Evolutionary conservation across 2,888 invertebrate species (phyloP).

Genomic region (Scaptomyza caliginosa): DNA sequence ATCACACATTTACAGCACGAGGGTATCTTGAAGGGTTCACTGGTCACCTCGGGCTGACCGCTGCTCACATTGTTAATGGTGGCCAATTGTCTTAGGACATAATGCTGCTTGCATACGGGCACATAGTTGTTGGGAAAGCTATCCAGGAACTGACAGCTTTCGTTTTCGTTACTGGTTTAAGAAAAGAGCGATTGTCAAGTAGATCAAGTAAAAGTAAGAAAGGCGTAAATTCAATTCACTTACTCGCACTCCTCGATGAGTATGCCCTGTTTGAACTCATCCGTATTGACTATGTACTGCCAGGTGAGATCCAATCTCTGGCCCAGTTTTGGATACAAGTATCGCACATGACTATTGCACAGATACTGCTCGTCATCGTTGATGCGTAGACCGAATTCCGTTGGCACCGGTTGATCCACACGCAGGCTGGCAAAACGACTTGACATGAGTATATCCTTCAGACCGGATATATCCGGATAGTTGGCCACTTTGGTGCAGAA

Average conservation of each 20-base stretch:
- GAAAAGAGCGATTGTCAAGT: not conserved
- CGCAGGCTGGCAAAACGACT: slow-evolving; percentile 79
- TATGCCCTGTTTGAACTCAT: slow-evolving; percentile 88
- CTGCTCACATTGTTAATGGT: slow-evolving; percentile 84
- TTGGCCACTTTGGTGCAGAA: slow-evolving; percentile 84
- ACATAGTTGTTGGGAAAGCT: slow-evolving; percentile 62
- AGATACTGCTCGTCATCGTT: slow-evolving; percentile 84
- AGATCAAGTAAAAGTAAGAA: not conserved
- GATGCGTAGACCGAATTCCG: slow-evolving; percentile 85
- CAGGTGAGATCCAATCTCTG: slow-evolving; percentile 87
- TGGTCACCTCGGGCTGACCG: slow-evolving; percentile 81
- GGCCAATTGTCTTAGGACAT: slow-evolving; percentile 83
- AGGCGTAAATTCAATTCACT: slow-evolving; percentile 81
- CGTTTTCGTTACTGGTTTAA: slow-evolving; percentile 81
- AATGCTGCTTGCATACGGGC: slow-evolving; percentile 61
- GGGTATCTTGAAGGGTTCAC: slow-evolving; percentile 87
- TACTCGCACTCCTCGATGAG: slow-evolving; percentile 90
- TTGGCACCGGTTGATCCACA: slow-evolving; percentile 82
- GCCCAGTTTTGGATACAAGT: slow-evolving; percentile 87
- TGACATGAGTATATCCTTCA: slow-evolving; percentile 74
- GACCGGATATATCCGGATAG: slow-evolving; percentile 83
- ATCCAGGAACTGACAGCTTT: slow-evolving; percentile 82
- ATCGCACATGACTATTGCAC: slow-evolving; percentile 83
- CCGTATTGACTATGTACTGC: slow-evolving; percentile 89
- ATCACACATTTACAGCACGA: slow-evolving; percentile 90